These are phyloP conservation scores for Brachionus asplanchnoidis DNA, from an alignment of 1,140 invertebrate species.

Conservation along the genomic window DNA sequence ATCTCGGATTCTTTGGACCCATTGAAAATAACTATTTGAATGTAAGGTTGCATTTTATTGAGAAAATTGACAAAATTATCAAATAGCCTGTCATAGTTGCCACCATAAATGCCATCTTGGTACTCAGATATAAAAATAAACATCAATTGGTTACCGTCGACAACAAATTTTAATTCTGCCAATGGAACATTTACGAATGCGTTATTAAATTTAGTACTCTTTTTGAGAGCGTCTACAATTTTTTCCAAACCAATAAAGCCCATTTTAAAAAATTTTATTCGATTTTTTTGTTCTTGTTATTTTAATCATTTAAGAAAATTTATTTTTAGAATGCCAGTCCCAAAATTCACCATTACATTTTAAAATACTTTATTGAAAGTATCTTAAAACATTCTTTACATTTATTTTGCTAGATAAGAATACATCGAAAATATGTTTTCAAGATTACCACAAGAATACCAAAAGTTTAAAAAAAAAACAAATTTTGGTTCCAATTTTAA, in stretches of 20 bases:
- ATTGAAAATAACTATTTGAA: neutral
- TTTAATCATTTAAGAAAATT: neutral
- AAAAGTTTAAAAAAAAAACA: too few relatives aligned
- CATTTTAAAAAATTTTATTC: neutral
- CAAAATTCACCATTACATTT: neutral
- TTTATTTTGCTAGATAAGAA: neutral
- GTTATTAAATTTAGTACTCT: neutral
- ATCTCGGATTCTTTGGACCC: neutral
- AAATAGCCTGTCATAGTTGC: neutral
- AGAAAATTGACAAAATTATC: neutral
- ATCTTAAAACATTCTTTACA: neutral
- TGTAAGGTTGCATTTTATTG: neutral
- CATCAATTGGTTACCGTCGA: neutral
- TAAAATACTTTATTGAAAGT: neutral
- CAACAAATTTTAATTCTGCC: neutral
- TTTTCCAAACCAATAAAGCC: conserved; percentile 17
- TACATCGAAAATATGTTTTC: too few relatives aligned
- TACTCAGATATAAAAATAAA: neutral
- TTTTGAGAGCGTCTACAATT: neutral
- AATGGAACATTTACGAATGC: neutral
- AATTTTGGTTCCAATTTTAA: too few relatives aligned
- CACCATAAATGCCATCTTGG: conserved; percentile 4
- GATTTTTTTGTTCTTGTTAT: neutral
- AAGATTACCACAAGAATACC: too few relatives aligned
- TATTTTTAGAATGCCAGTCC: neutral